Evolutionary conservation across 1,140 invertebrate species (phyloP).

Genomic region (Lepeophtheirus salmonis): DNA sequence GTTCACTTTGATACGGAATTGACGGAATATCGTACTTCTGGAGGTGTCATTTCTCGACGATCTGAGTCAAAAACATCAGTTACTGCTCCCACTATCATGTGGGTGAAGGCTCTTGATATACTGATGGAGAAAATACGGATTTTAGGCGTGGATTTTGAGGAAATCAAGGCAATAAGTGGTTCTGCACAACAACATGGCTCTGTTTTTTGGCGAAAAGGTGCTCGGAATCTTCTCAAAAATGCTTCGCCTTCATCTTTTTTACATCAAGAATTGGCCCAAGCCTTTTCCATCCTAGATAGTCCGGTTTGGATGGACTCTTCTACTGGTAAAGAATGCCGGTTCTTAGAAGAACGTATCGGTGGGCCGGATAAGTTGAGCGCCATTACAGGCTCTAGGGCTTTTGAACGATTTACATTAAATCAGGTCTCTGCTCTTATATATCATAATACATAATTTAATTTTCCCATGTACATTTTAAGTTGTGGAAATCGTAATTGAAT

Average conservation of each 20-base stretch:
- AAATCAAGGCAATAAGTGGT: slow-evolving; percentile 63
- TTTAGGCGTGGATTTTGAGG: slow-evolving; percentile 57
- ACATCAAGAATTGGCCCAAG: slow-evolving; percentile 51
- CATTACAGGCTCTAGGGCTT: slow-evolving; percentile 75
- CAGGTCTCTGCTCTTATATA: too few species aligned
- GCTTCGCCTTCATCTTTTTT: slow-evolving; percentile 54
- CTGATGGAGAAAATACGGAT: slow-evolving; percentile 62
- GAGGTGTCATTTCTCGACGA: slow-evolving; percentile 42
- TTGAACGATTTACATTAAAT: slow-evolving; percentile 85
- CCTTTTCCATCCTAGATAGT: slow-evolving; percentile 57
- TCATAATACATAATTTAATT: background rate
- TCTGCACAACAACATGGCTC: slow-evolving; percentile 89
- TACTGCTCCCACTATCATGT: slow-evolving; percentile 67
- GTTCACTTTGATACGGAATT: slow-evolving; percentile 77
- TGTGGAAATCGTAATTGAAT: too few species aligned
- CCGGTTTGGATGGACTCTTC: slow-evolving; percentile 94
- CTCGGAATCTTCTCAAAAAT: slow-evolving; percentile 39
- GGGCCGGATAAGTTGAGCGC: slow-evolving; percentile 56
- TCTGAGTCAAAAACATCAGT: too few species aligned
- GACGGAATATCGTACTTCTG: slow-evolving; percentile 62
- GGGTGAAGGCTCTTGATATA: slow-evolving; percentile 85
- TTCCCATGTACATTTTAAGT: too few species aligned
- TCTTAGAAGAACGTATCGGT: slow-evolving; percentile 57
- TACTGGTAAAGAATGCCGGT: slow-evolving; percentile 53
- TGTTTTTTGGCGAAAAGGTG: slow-evolving; percentile 71